phyloP scores from a whole-genome alignment of 2,888 invertebrate genomes.

The Hirtodrosophila confusa region DNA sequence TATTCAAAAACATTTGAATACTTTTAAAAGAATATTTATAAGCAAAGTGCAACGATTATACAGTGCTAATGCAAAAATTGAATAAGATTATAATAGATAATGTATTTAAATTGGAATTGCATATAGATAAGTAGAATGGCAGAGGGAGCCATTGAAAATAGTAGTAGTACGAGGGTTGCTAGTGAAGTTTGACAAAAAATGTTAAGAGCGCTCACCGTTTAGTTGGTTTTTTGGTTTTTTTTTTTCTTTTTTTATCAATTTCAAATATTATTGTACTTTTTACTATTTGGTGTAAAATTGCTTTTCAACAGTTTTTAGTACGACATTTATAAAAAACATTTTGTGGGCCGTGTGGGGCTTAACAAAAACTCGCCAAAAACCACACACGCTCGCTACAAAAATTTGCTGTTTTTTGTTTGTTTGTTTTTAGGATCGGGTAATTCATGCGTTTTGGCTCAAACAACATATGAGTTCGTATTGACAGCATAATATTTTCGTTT shows the following conservation, averaged over 20 bases:
- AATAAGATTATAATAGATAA: slow-evolving; percentile 8
- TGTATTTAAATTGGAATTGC: slow-evolving; percentile 3
- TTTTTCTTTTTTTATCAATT: slow-evolving; percentile 41
- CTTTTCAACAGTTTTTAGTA: slow-evolving; percentile 46
- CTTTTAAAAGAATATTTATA: slow-evolving; percentile 27
- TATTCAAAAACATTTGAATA: slow-evolving; percentile 14
- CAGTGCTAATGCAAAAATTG: slow-evolving; percentile 19
- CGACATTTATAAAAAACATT: slow-evolving; percentile 53
- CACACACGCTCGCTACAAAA: slow-evolving; percentile 59
- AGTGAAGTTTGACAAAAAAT: slow-evolving; percentile 39
- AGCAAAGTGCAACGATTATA: slow-evolving; percentile 35
- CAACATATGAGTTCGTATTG: slow-evolving; percentile 79
- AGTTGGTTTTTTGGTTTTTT: no score
- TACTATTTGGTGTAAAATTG: slow-evolving; percentile 59
- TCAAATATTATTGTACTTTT: slow-evolving; percentile 52
- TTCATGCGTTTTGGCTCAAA: slow-evolving; percentile 62
- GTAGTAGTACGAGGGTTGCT: slow-evolving; percentile 33
- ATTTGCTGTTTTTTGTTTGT: slow-evolving; percentile 24
- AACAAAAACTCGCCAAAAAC: slow-evolving; percentile 60
- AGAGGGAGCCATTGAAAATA: neutral
- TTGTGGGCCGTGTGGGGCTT: slow-evolving; percentile 58
- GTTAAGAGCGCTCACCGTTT: slow-evolving; percentile 64
- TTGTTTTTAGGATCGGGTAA: slow-evolving; percentile 33
- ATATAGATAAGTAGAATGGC: slow-evolving; percentile 4
- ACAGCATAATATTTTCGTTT: slow-evolving; percentile 82